Base-by-base conservation (phyloP, 92 coral and sea anemone genomes). In the Siderastrea siderea region DNA sequence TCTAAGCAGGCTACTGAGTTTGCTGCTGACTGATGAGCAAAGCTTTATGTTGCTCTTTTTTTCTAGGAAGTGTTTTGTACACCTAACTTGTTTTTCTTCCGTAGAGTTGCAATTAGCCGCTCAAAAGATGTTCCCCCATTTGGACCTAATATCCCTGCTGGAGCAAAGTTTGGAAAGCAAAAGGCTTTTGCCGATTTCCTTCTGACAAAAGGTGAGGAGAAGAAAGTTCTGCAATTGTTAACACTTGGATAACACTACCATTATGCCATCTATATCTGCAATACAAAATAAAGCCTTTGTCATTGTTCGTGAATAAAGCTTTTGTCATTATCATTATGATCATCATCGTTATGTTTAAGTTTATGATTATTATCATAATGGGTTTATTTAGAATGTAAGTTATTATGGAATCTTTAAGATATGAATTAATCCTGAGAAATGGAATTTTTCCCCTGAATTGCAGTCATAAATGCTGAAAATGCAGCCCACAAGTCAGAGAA, bases 401-500 rank as follows among this genome's bases (percentile, higher is more conserved):
- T 26, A 26, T 0, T 26, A 26, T 26, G 38, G 38, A 26, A 26
- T 0, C 38, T 26, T 26, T 26, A 26, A 26, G 38, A 26, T 26
- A 26, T 26, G 38, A 0, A 26, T 26, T 26, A 26, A 26, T 26
- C 38, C 38, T 0, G 0, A 26, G 38, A n/a, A 71, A 12, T 79
- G 7, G 12, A 6, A 26, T 12, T 51, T 38, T 68, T 68, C 12
- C 38, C 81, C 5, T 87, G 4, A 74, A 71, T 81, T 68, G 44
- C 54, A 97, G 99, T 97, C 52, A 97, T 97, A 57, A 97, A 97
- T 91, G 99, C 99, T 43, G 99, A 97, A 87, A 97, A 97, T 91
- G 99, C 99, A 15, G 99, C 99, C 46, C 99, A 97, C 92, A 97
- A 97, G 80, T 97, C 99, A 1, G 98, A 97, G 71, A 97, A 97